phyloP scores from a whole-genome alignment of 2,113 vertebrate genomes.

The Indicator maculatus region DNA sequence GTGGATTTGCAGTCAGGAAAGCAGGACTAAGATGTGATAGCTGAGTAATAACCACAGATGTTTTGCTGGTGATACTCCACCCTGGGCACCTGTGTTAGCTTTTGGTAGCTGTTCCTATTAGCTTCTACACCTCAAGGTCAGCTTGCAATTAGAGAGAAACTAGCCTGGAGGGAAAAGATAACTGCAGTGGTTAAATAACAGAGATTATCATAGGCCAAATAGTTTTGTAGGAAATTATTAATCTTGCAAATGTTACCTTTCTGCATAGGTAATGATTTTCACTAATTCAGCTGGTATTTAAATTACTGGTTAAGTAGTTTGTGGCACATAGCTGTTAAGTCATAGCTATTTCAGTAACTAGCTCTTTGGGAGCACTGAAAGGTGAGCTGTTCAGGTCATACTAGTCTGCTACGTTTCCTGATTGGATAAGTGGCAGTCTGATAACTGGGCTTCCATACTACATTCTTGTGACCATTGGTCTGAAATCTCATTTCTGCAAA shows the following conservation, averaged over 20 bases:
- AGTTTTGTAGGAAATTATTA: slow-evolving; percentile 44
- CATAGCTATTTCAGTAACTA: slow-evolving; percentile 23
- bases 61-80: neutral
- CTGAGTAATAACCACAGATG: neutral
- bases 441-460: fast-evolving
- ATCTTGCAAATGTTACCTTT: neutral
- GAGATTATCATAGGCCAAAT: neutral
- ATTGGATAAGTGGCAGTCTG: neutral
- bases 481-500: neutral
- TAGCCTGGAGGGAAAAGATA: slow-evolving; percentile 19
- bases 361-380: neutral
- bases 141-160: neutral
- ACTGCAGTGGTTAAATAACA: neutral
- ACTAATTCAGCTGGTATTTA: neutral
- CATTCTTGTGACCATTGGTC: fast-evolving
- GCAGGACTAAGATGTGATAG: neutral
- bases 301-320: slow-evolving; percentile 19
- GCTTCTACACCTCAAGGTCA: slow-evolving; percentile 39
- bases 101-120: neutral
- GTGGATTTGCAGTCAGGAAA: neutral
- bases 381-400: neutral
- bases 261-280: slow-evolving; percentile 32
- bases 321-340: slow-evolving; percentile 30
- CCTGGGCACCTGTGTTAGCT: neutral
- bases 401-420: neutral